Base-by-base conservation (phyloP, 2,888 invertebrate species). In the Monoplex corrugatus region DNA sequence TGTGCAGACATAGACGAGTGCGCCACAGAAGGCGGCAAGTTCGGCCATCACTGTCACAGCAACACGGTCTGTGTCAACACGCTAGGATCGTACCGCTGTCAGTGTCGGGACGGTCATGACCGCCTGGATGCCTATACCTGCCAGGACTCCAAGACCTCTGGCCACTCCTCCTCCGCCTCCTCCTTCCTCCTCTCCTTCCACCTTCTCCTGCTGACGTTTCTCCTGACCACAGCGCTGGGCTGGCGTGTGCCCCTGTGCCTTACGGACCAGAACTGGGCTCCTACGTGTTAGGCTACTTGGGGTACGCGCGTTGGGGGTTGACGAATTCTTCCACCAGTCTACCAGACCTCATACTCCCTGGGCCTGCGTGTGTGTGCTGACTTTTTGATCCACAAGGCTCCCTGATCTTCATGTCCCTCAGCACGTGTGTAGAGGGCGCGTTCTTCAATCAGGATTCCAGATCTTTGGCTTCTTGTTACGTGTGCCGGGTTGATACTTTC, bases 11-110 rank as follows among this genome's bases (percentile, higher is more conserved):
- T 98, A 92, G 97, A 98, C 96, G 98, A 98, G 96, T 98, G 98
- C 96, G 97, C 97, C 95, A 97, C 97, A 94, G 97, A 97, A 92
- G 98, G 94, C 28, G 94, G 94, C 19, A 92, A 92, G 68, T 88
- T 90, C 89, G 94, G 98, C 40, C 98, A 98, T 96, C 98, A 98
- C 96, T 98, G 98, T 96, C 97, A 98, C 96, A 97, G 97, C 92
- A 98, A 98, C 96, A 98, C 98, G 89, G 97, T 97, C 92, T 98
- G 98, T 96, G 97, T 98, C 92, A 98, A 98, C 96, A 97, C 97
- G 80, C 96, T 97, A 89, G 98, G 98, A 89, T 97, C 98, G 92
- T 98, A 98, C 96, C 97, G 97, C 92, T 98, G 98, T 96, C 97
- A 98, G 96, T 98, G 98, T 96, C 96, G 97, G 93, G 97, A 97